Evolutionary conservation across 1,140 invertebrate genomes (phyloP).

Genomic region (Drosophila teissieri): DNA sequence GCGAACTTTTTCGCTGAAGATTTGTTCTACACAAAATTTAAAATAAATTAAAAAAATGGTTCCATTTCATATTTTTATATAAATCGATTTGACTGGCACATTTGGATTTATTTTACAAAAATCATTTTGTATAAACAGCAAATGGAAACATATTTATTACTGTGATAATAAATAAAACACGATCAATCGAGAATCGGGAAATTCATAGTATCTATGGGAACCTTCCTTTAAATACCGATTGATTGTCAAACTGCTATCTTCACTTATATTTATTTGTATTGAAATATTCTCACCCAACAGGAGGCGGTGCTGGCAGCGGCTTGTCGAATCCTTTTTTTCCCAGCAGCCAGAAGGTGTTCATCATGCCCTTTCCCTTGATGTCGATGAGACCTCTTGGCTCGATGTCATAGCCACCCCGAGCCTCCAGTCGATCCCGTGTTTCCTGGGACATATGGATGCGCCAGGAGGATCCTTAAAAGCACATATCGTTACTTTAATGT

Average conservation of each 20-base stretch:
- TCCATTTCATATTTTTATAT: too few species aligned
- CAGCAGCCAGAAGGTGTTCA: constrained; percentile 95
- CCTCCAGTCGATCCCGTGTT: constrained; percentile 90
- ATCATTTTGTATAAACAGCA: too few species aligned
- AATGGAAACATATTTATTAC: too few species aligned
- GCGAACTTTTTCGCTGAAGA: too few species aligned
- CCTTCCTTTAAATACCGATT: background rate
- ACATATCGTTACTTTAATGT: background rate
- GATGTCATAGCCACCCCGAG: constrained; percentile 91
- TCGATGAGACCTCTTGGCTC: constrained; percentile 92
- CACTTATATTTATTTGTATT: too few species aligned
- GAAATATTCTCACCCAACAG: constrained; percentile 88
- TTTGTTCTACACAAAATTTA: too few species aligned
- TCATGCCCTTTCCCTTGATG: constrained; percentile 95
- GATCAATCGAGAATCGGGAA: background rate
- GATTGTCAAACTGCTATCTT: too few species aligned
- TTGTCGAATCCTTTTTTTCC: constrained; percentile 95
- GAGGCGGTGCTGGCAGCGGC: constrained; percentile 91
- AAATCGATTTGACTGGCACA: too few species aligned
- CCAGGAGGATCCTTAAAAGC: constrained; percentile 89
- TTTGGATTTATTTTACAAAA: too few species aligned
- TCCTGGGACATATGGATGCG: constrained; percentile 92
- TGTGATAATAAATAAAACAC: too few species aligned
- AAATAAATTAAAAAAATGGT: too few species aligned
- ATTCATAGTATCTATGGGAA: too few species aligned